Conservation (phyloP, 2,113 vertebrate species). For the Lipotes vexillifer region DNA sequence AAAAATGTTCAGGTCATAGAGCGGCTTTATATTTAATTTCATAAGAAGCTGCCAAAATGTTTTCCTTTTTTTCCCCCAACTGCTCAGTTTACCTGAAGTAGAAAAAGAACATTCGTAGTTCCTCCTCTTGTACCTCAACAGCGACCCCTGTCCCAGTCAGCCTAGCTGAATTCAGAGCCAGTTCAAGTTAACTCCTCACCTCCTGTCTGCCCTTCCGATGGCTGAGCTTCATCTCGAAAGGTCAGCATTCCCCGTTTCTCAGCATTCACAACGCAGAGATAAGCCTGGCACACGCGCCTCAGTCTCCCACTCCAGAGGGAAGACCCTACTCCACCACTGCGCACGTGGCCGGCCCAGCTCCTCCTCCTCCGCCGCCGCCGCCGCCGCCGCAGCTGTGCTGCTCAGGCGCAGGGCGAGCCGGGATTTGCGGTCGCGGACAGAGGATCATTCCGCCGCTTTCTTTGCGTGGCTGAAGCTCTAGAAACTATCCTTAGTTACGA, state of each 20-base stretch:
- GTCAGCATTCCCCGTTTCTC: background rate
- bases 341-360: constrained; percentile 44
- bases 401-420: constrained; percentile 51
- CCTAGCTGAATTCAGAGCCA: background rate
- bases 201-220: background rate
- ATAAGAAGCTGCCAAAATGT: background rate
- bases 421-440: constrained; percentile 39
- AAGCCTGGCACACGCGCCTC: fast-evolving
- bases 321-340: background rate
- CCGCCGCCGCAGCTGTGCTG: background rate
- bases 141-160: background rate
- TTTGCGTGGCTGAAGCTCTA: constrained; percentile 42
- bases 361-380: background rate
- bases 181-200: background rate
- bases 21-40: background rate
- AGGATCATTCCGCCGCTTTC: constrained; percentile 62
- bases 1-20: background rate
- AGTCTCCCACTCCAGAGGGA: background rate
- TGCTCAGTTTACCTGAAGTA: background rate
- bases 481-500: background rate
- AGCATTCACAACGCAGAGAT: fast-evolving
- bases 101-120: background rate
- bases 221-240: background rate
- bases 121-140: background rate
- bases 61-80: background rate